Evolutionary conservation across 2,888 invertebrate species (phyloP).

Genomic region (Drosophila aldrichi): DNA sequence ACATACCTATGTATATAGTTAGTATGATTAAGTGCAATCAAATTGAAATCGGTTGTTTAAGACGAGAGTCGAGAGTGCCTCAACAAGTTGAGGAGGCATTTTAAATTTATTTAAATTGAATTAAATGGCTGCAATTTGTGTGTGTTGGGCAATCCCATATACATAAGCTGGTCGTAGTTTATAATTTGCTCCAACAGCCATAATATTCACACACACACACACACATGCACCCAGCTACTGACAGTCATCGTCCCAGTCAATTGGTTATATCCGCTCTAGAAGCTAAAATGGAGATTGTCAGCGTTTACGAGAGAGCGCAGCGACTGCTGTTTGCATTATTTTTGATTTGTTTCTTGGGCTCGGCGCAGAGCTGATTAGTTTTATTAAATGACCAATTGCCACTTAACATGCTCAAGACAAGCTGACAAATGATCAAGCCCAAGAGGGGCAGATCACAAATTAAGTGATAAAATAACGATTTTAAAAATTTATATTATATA

Average conservation of each 20-base stretch:
- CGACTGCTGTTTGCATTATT: constrained; percentile 8
- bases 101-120: constrained; percentile 81
- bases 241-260: constrained; percentile 71
- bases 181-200: constrained; percentile 38
- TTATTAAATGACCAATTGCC: constrained; percentile 79
- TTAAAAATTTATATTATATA: no score
- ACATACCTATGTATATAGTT: background rate
- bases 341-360: constrained; percentile 56
- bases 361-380: constrained; percentile 65
- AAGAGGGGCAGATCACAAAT: background rate
- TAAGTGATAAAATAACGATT: background rate
- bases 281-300: constrained; percentile 80
- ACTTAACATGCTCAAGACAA: constrained; percentile 50
- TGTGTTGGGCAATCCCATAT: constrained; percentile 60
- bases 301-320: constrained; percentile 26
- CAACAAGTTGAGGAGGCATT: constrained; percentile 71
- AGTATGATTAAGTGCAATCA: constrained; percentile 59
- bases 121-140: constrained; percentile 81
- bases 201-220: constrained; percentile 19
- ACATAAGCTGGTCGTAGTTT: constrained; percentile 34
- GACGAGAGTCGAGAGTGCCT: constrained; percentile 41
- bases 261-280: constrained; percentile 82
- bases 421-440: constrained; percentile 41
- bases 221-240: constrained; percentile 22
- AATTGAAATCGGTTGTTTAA: constrained; percentile 51